These are phyloP conservation scores for Pseudomugil gertrudae DNA, from an alignment of 2,797 vertebrate species.

Conservation along the genomic window DNA sequence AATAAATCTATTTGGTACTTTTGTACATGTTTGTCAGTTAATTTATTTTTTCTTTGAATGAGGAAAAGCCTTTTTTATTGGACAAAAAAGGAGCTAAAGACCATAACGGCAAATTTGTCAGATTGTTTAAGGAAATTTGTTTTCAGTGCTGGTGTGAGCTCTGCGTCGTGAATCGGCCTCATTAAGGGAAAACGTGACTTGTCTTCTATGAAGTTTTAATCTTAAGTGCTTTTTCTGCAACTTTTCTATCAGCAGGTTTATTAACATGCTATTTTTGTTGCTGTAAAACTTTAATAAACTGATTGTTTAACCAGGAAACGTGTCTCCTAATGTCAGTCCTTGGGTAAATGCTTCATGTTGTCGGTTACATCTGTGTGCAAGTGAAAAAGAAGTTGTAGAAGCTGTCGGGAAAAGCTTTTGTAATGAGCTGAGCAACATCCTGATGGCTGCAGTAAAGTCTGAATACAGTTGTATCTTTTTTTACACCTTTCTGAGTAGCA, in stretches of 20 bases:
- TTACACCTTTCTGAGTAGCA: not conserved
- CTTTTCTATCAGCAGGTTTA: constrained; percentile 81
- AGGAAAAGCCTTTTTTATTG: not conserved
- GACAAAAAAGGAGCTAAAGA: not conserved
- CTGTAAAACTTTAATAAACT: constrained; percentile 88
- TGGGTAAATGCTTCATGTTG: not conserved
- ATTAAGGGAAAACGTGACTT: constrained; percentile 5
- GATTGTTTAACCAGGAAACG: constrained; percentile 28
- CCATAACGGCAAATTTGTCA: constrained; percentile 2
- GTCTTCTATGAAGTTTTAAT: constrained; percentile 35
- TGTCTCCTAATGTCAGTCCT: not conserved
- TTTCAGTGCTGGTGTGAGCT: not conserved
- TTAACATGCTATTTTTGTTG: constrained; percentile 75
- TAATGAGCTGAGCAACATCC: no score
- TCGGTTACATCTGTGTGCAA: not conserved
- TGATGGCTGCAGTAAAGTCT: no score
- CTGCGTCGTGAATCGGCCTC: not conserved
- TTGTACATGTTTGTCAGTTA: constrained; percentile 39
- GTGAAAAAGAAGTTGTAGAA: no score
- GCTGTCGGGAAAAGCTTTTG: no score
- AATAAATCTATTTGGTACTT: constrained; percentile 69
- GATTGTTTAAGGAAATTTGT: constrained; percentile 9
- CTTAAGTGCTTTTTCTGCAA: constrained; percentile 57
- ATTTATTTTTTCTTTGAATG: constrained; percentile 15
- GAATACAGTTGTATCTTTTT: not conserved